phyloP scores from a whole-genome alignment of 2,888 invertebrate genomes.

The Tetheella fluctuosa region DNA sequence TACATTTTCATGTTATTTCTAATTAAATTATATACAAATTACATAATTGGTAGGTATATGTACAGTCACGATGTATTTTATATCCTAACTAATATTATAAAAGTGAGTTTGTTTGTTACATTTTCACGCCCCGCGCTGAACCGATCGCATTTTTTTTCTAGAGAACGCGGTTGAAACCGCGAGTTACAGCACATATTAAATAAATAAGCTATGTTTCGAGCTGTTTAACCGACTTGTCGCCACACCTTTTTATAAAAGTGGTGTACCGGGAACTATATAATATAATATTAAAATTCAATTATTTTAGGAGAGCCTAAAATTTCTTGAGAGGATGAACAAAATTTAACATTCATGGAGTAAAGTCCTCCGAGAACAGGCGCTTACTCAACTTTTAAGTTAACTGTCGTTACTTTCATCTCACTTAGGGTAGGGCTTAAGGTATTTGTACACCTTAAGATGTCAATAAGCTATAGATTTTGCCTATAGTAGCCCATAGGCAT shows the following conservation, averaged over 20 bases:
- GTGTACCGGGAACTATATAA: not conserved
- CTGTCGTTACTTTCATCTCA: constrained; percentile 10
- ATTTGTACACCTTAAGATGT: not conserved
- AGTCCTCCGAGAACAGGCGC: constrained; percentile 3
- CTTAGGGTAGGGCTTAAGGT: not conserved
- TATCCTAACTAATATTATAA: too few relatives aligned
- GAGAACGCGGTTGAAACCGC: too few relatives aligned
- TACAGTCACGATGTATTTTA: not conserved
- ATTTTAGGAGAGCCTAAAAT: not conserved
- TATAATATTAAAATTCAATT: constrained; percentile 13
- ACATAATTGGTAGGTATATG: not conserved
- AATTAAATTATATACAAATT: not conserved
- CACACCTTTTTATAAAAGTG: not conserved
- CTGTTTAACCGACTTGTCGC: not conserved
- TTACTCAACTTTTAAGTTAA: constrained; percentile 13
- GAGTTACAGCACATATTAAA: too few relatives aligned
- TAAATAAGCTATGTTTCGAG: not conserved
- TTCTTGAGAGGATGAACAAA: not conserved
- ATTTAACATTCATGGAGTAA: constrained; percentile 9
- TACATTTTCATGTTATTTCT: not conserved
- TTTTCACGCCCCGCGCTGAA: too few relatives aligned
- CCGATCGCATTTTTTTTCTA: too few relatives aligned
- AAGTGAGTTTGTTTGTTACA: too few relatives aligned
- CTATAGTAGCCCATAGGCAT: not conserved
- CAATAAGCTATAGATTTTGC: not conserved